Evolutionary conservation across 2,113 vertebrate genomes (phyloP), one percentile per base, ranked within the genome.

Genomic region (Chaetops frenatus): DNA sequence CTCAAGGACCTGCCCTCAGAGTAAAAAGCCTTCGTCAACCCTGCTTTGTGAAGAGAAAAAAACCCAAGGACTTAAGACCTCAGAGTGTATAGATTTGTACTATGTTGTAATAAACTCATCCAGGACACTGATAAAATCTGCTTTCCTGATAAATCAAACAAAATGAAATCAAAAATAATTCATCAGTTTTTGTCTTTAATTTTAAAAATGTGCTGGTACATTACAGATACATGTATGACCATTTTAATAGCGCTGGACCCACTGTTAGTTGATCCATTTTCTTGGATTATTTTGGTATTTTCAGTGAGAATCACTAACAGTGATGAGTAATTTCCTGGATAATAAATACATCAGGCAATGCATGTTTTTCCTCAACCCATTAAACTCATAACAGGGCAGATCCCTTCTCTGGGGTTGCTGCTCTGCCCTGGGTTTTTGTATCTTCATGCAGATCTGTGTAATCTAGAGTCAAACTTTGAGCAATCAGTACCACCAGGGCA

Each of bases 401-500:
- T 95, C 38, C 70, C 58, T 82, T 95, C 81, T 76, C 50, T 70
- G 31, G 24, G 45, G 15, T 28, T 89, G 70, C 61, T 94, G 44
- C 38, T 85, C 33, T 71, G 22, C 23, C 11, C 38, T 42, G 28
- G 33, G 24, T 38, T 80, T 94, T 90, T 25, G 15, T 38, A 86
- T 84, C 18, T 84, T 91, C 47, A 56, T 67, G 47, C 71, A 73
- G 33, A 65, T 81, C 62, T 91, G 74, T 74, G 60, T 69, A 76
- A 94, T 80, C 70, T 70, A 29, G 38, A 92, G 66, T 79, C 61
- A 91, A 91, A 84, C 2, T 0, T 25, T 73, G 60, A 95, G 85
- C 71, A 82, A 80, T 78, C 81, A 86, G 67, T 90, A 91, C 93
- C 67, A 96, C 90, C 93, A 95, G 79, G 69, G 66, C 44, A 91